Conservation (phyloP, 1,140 invertebrate species). For the Papilio dardanus region DNA sequence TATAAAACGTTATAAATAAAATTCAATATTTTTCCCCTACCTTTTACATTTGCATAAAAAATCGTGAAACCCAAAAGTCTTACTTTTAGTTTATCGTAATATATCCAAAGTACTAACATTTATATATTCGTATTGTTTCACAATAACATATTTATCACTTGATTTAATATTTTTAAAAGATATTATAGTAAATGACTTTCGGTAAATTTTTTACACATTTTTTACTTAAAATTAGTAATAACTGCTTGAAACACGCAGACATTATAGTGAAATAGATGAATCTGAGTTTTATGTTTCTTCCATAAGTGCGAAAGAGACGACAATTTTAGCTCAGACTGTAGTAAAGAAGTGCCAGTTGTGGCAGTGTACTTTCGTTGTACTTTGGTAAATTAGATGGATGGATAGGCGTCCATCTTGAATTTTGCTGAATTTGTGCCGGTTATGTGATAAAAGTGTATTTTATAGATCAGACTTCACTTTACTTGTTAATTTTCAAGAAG, state of each 20-base stretch:
- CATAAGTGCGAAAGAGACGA: constrained; percentile 46
- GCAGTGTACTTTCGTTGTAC: constrained; percentile 50
- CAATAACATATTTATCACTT: background rate
- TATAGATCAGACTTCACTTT: constrained; percentile 74
- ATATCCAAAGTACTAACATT: background rate
- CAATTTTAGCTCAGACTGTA: constrained; percentile 40
- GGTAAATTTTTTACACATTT: background rate
- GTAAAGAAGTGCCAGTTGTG: constrained; percentile 51
- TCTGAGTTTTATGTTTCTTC: background rate
- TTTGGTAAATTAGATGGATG: constrained; percentile 60
- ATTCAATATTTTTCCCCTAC: background rate
- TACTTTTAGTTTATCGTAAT: background rate
- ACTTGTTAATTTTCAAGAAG: constrained; percentile 78
- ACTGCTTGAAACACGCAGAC: constrained; percentile 1
- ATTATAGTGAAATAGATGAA: constrained; percentile 3
- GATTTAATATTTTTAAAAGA: background rate
- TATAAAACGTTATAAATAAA: background rate
- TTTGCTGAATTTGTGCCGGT: constrained; percentile 81
- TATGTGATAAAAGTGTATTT: constrained; percentile 81
- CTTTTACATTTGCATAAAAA: background rate
- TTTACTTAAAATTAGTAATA: background rate
- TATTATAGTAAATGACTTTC: background rate
- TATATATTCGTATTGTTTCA: background rate
- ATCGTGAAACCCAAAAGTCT: background rate
- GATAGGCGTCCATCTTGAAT: constrained; percentile 83